phyloP scores from a whole-genome alignment of 2,113 vertebrate genomes.

The Lota lota region DNA sequence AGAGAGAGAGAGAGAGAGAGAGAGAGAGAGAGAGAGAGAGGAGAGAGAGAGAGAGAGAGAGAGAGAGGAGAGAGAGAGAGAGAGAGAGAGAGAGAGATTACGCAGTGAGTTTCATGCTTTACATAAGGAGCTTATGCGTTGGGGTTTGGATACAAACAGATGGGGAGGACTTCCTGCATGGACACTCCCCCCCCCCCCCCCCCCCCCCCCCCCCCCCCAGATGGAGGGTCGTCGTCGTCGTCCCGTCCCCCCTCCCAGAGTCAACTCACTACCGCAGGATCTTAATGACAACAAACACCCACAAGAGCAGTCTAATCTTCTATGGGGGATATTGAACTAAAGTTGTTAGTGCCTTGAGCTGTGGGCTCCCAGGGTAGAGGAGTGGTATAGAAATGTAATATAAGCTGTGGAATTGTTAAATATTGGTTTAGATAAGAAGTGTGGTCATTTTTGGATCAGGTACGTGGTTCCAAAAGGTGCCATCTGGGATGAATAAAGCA shows the following conservation, averaged over 20 bases:
- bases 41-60: constrained; percentile 23
- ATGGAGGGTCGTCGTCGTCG: no score
- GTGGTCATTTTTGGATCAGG: no score
- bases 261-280: no score
- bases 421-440: no score
- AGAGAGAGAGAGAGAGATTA: constrained; percentile 41
- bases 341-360: no score
- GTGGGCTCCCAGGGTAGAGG: no score
- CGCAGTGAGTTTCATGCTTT: constrained; percentile 69
- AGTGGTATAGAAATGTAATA: no score
- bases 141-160: constrained; percentile 65
- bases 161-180: constrained; percentile 26
- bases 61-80: constrained; percentile 27
- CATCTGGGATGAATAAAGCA: constrained; percentile 30
- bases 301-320: no score
- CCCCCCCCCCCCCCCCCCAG: constrained; percentile 22
- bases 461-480: no score
- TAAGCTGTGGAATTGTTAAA: no score
- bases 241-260: constrained; percentile 2
- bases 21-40: constrained; percentile 13
- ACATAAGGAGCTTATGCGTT: constrained; percentile 67
- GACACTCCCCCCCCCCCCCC: constrained; percentile 43
- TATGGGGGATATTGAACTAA: no score
- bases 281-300: no score
- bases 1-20: neutral